These are phyloP conservation scores for Stegophylla sp. DNA, from an alignment of 2,888 invertebrate genomes.

Conservation along the genomic window DNA sequence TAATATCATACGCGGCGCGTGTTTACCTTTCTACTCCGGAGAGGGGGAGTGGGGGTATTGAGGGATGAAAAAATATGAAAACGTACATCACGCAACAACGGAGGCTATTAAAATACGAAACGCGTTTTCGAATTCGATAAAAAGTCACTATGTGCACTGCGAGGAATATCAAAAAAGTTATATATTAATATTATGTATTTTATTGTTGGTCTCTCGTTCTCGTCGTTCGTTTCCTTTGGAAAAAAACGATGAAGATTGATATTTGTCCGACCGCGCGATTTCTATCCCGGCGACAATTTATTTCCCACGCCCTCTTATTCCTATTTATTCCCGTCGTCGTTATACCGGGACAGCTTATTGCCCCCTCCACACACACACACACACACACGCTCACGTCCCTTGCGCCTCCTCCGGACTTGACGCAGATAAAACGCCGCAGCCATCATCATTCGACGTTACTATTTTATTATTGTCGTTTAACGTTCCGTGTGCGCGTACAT, in stretches of 20 bases:
- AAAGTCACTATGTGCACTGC: neutral
- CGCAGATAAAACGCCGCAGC: conserved; percentile 14
- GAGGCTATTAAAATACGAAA: no score
- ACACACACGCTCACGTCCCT: no score
- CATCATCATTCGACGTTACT: neutral
- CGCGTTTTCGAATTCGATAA: neutral
- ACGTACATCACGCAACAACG: no score
- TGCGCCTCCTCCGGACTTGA: no score
- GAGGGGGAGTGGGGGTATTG: no score
- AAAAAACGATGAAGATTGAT: conserved; percentile 47
- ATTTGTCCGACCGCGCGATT: conserved; percentile 13
- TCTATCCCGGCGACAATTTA: conserved; percentile 28
- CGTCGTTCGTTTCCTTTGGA: conserved; percentile 1
- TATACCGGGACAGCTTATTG: conserved; percentile 33
- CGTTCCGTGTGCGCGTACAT: no score
- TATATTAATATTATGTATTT: no score
- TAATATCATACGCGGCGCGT: no score
- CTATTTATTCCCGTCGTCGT: conserved; percentile 11
- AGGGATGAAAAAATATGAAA: no score
- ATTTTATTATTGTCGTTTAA: conserved; percentile 9
- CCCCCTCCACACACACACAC: no score
- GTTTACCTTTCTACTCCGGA: no score
- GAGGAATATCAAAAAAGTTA: neutral
- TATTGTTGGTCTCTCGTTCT: neutral
- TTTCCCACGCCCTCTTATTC: conserved; percentile 34